Evolutionary conservation across 2,797 vertebrate species (phyloP), one percentile per base, ranked within the genome.

Genomic region (Diplodus puntazzo): DNA sequence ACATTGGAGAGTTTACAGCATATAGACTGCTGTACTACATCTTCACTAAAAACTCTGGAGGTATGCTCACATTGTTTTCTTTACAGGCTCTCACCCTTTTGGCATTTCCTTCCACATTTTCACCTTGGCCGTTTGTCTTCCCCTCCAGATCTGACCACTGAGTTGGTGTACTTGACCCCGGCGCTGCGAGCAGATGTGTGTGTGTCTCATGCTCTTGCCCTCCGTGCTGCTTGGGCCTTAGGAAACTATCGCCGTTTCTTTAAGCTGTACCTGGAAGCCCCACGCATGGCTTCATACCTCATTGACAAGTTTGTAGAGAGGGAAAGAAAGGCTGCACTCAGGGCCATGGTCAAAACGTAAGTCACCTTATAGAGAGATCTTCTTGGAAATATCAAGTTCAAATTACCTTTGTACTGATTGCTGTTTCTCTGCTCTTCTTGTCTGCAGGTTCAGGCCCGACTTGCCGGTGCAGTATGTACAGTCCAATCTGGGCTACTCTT

Each of bases 281-380:
- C 97, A 0, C 96, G 97, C 73, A 98, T 98, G 97, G 96, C 96
- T 20, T 96, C 96, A 25, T 97, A 97, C 90, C 97, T 98, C 79
- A 97, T 98, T 81, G 97, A 98, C 94, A 98, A 98, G 94, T 98
- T 98, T 93, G 94, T 96, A 79, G 97, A 98, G 63, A 95, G 97
- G 73, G 97, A 98, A 93, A 94, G 97, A 92, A 97, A 92, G 83
- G 58, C 93, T 0, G 97, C 97, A 16, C 96, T 98, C 90, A 95
- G 95, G 92, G 97, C 97, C 76, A 97, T 98, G 90, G 92, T 98
- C 80, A 98, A 98, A 97, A 96, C 97, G 97, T 98, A 95, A 96
- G 97, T 95, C 58, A 2, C 27, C 4, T 30, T 59, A 18, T 16
- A 34, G 3, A 45, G 30, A 46, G 2, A 5, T 43, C 4, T 5